Conservation (phyloP, 1,140 invertebrate species). For the Cheumatopsyche charites region DNA sequence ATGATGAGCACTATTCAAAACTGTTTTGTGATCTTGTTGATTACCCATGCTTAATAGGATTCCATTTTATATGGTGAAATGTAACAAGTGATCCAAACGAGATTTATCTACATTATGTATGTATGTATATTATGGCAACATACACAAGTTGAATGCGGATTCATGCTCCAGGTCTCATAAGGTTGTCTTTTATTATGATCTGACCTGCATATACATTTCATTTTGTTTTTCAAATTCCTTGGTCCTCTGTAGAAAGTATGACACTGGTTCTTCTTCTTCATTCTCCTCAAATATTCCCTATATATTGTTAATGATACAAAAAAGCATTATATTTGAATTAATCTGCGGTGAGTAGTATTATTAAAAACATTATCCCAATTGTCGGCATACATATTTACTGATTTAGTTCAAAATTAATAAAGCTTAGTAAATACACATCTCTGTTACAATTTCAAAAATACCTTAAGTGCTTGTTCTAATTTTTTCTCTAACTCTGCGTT, state of each 20-base stretch:
- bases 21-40: too few species aligned
- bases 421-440: too few species aligned
- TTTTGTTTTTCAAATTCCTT: conserved; percentile 43
- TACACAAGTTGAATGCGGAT: background rate
- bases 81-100: too few species aligned
- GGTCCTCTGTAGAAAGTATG: conserved; percentile 43
- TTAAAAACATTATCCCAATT: too few species aligned
- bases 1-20: too few species aligned
- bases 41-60: too few species aligned
- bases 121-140: background rate
- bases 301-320: conserved; percentile 53
- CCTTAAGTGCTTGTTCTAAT: conserved; percentile 66
- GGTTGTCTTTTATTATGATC: background rate
- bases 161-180: conserved; percentile 11
- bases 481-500: conserved; percentile 77
- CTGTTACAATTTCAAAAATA: conserved; percentile 48
- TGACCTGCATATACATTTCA: conserved; percentile 39
- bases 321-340: conserved; percentile 23
- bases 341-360: too few species aligned
- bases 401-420: too few species aligned
- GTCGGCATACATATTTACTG: background rate
- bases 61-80: too few species aligned
- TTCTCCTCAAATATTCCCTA: conserved; percentile 54
- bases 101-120: too few species aligned
- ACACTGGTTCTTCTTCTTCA: conserved; percentile 45